These are phyloP conservation scores for Xanthorhoe designata DNA, from an alignment of 2,888 invertebrate species.

Conservation along the genomic window DNA sequence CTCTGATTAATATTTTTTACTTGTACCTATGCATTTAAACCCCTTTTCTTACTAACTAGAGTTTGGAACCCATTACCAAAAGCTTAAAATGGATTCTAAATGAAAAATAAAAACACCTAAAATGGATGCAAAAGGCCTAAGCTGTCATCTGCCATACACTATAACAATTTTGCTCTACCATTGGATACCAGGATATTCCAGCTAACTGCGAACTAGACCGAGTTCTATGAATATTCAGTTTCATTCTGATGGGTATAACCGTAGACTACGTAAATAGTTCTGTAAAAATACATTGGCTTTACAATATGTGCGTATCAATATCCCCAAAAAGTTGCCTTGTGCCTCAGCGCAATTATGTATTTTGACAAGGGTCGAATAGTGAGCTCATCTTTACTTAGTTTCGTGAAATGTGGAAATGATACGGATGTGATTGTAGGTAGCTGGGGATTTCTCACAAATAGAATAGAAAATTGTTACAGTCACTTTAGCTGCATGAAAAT, in stretches of 20 bases:
- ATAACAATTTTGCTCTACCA: too few relatives aligned
- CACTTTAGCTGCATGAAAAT: too few relatives aligned
- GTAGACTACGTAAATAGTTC: background rate
- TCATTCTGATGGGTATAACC: slow-evolving; percentile 22
- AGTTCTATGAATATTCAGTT: background rate
- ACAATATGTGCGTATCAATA: background rate
- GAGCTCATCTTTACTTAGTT: slow-evolving; percentile 25
- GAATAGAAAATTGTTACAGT: background rate
- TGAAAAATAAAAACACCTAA: background rate
- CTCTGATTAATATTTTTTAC: too few relatives aligned
- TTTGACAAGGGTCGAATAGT: slow-evolving; percentile 38
- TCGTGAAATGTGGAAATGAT: slow-evolving; percentile 13
- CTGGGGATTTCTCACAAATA: background rate
- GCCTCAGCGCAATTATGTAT: slow-evolving; percentile 28
- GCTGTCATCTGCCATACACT: background rate
- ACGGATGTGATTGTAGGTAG: background rate
- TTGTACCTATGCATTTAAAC: too few relatives aligned
- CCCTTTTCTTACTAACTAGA: background rate
- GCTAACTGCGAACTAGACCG: background rate
- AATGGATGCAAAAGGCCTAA: background rate
- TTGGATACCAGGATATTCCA: too few relatives aligned
- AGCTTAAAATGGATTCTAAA: too few relatives aligned
- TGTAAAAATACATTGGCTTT: background rate
- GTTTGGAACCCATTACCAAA: background rate
- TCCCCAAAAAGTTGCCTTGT: background rate